These are phyloP conservation scores for Delichon dasypus DNA, from an alignment of 2,797 vertebrate species.

Conservation along the genomic window DNA sequence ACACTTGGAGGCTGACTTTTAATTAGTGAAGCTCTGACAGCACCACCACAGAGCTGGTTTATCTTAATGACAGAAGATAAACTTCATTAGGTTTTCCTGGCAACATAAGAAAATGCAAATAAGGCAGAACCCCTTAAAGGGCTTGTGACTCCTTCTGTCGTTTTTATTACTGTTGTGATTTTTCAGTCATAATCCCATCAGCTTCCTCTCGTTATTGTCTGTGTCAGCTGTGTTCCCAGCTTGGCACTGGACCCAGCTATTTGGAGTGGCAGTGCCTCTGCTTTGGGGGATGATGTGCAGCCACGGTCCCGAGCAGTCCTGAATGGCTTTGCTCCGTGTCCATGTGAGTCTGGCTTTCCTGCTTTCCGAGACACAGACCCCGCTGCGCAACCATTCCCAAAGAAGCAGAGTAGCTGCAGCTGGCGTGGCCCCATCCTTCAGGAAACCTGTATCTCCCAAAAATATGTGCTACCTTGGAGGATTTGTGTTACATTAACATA, in stretches of 20 bases:
- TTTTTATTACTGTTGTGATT: constrained; percentile 26
- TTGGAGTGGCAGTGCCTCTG: background rate
- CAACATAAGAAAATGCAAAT: constrained; percentile 40
- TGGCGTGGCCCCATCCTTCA: background rate
- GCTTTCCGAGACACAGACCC: accelerated
- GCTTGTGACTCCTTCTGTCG: background rate
- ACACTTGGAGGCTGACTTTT: constrained; percentile 39
- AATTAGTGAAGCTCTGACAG: constrained; percentile 27
- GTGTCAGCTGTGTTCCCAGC: background rate
- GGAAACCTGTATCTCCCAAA: background rate
- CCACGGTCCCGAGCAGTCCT: accelerated
- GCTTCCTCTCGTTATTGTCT: background rate
- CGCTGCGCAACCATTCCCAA: accelerated
- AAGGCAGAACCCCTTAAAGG: background rate
- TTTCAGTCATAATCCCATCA: constrained; percentile 10
- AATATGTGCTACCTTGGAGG: background rate
- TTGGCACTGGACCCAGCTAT: background rate
- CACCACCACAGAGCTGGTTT: constrained; percentile 31
- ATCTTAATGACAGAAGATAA: constrained; percentile 51
- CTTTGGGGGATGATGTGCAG: background rate
- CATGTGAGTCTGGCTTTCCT: background rate
- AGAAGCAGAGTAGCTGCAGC: background rate
- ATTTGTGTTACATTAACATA: background rate
- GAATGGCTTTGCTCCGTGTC: background rate
- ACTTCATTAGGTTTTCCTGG: constrained; percentile 43